Evolutionary conservation across 2,113 vertebrate genomes (phyloP).

Genomic region (Nothocercus nigrocapillus): DNA sequence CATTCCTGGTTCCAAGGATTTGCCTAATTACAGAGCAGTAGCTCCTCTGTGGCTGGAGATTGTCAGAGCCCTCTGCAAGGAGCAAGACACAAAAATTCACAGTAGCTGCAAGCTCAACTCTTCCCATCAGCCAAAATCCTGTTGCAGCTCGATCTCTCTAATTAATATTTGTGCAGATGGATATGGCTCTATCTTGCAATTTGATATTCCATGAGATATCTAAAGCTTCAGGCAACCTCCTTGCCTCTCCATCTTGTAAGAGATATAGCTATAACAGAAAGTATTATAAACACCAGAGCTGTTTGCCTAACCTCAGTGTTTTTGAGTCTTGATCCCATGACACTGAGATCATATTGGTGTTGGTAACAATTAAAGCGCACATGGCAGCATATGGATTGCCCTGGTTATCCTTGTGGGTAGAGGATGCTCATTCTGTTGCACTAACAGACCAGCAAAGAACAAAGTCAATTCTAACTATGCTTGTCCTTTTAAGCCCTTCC

Average conservation of each 20-base stretch:
- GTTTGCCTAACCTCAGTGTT: not conserved
- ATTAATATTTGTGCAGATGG: constrained; percentile 3
- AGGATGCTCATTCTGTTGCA: not conserved
- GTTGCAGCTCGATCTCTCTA: constrained; percentile 4
- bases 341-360: not conserved
- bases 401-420: not conserved
- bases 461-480: not conserved
- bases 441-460: not conserved
- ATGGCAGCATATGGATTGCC: not conserved
- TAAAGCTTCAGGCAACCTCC: not conserved
- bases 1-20: not conserved
- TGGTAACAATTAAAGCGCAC: not conserved
- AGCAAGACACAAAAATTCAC: constrained; percentile 15
- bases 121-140: constrained; percentile 10
- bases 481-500: not conserved
- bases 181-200: not conserved
- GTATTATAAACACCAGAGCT: not conserved
- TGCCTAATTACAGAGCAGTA: constrained; percentile 31
- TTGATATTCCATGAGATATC: not conserved
- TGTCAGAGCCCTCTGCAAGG: constrained; percentile 39
- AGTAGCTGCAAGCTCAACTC: not conserved
- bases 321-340: not conserved
- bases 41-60: constrained; percentile 22
- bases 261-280: not conserved
- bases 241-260: not conserved